Evolutionary conservation across 64 coral and sea anemone species (phyloP), one percentile per base, ranked within the genome.

Genomic region (Anthopleura sola): DNA sequence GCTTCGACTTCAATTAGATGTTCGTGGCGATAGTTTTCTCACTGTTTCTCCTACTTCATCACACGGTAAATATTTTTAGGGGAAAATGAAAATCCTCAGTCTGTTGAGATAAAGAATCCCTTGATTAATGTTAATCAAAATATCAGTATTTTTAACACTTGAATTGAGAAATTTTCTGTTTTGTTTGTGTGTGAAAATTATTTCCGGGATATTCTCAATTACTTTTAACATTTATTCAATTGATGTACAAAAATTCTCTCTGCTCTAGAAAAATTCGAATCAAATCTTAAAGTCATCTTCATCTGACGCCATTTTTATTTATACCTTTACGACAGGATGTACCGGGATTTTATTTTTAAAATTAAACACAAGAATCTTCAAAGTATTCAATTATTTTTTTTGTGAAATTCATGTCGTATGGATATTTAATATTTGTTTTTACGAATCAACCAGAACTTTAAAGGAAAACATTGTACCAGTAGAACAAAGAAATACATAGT

Each of bases 1-100:
- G 76, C 37, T 48, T 79, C 44, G 76, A 48, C 37, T 79, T 79
- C 76, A 79, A 79, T 15, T 71, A 71, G 66, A 79, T 79, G 76
- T 79, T 79, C 76, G 36, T 79, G 76, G 76, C 76, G 76, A 79
- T 38, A 47, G 3, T 79, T 79, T 79, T 48, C 15, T 23, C 76
- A 46, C 24, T 79, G 76, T 79, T 79, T 79, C 20, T 79, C 19
- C 36, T 78, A 46, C 36, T 79, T 24, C 76, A 79, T 79, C 8
- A 79, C 76, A 79, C 76, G 76, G 76, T 79, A 79, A 79, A 79
- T 79, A 62, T 62, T 26, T 62, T n/a, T 5, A 8, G 20, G 21
- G 23, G 23, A 26, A 62, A 15, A 28, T 3, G 21, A 11, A 62
- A 62, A n/a, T 62, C 58, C 28, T 71, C 66, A 31, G 28, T 71